phyloP scores from a whole-genome alignment of 2,113 vertebrate genomes.

The Sapajus apella region DNA sequence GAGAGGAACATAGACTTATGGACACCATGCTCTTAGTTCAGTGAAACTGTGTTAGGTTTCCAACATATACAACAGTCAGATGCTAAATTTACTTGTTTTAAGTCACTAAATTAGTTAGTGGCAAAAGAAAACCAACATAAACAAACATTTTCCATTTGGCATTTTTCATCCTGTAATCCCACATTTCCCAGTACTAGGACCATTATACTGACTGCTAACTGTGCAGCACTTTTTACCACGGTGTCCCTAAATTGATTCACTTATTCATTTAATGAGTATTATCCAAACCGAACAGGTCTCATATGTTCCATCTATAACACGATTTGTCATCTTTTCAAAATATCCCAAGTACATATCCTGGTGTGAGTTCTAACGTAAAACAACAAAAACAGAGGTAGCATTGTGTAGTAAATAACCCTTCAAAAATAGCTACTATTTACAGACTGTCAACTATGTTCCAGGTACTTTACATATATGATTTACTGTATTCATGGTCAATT shows the following conservation, averaged over 20 bases:
- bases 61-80: not conserved
- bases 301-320: not conserved
- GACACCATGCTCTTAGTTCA: not conserved
- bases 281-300: not conserved
- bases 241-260: not conserved
- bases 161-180: not conserved
- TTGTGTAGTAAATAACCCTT: not conserved
- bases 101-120: not conserved
- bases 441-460: not conserved
- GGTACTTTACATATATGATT: not conserved
- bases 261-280: not conserved
- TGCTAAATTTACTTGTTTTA: not conserved
- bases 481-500: not conserved
- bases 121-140: not conserved
- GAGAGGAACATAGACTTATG: not conserved
- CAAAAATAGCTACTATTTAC: not conserved
- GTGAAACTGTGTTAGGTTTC: not conserved
- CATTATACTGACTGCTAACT: not conserved
- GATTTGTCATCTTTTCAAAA: not conserved
- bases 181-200: not conserved
- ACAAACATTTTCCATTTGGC: not conserved
- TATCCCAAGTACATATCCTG: not conserved
- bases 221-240: not conserved
- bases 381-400: not conserved
- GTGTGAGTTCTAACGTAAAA: not conserved